Evolutionary conservation across 2,113 vertebrate genomes (phyloP), one percentile per base, ranked within the genome.

Genomic region (Entelurus aequoreus): DNA sequence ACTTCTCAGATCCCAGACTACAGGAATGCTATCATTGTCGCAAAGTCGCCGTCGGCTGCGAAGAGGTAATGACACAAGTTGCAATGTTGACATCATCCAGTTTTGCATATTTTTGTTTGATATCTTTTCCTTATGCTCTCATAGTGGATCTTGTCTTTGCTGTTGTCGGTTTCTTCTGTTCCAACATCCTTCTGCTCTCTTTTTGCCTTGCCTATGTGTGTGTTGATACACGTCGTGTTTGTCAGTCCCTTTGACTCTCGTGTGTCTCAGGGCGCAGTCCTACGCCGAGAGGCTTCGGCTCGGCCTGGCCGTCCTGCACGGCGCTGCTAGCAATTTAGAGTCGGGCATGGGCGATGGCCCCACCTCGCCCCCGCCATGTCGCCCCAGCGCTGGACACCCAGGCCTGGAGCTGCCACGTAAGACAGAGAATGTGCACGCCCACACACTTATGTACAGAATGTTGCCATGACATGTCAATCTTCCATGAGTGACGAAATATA

Each of bases 1-100:
- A 6, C 13, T 63, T 40, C 76, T 47, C 74, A 99, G 96, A 94
- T 99, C 75, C 95, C 93, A 61, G 94, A 99, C 85, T 99, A 98
- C 85, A 94, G 96, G 82, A 99, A 99, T 2, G 96, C 96, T 15
- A 89, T 99, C 40, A 99, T 99, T 72, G 96, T 99, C 64, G 95
- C 97, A 61, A 99, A 98, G 81, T 96, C 95, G 28, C 96, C 97
- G 14, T 94, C 96, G 59, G 93, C 97, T 79, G 96, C 95, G 46
- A 98, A 98, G 84, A 94, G 97, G 97, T 98, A 92, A 36, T 4
- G 4, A 28, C 16, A 59, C 8, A 19, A 28, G 8, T 35, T 48
- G 37, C 56, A 42, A 47, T 56, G 21, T 36, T 42, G 12, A 40
- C 21, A 15, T 21, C 19, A 36, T 11, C n/a, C 15, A 37, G 6